A percentile compares a stretch with the other conserved stretches of the same genome.
Evolutionary conservation across 2,113 vertebrate genomes (phyloP).

Genomic region (Anser brachyrhynchus): DNA sequence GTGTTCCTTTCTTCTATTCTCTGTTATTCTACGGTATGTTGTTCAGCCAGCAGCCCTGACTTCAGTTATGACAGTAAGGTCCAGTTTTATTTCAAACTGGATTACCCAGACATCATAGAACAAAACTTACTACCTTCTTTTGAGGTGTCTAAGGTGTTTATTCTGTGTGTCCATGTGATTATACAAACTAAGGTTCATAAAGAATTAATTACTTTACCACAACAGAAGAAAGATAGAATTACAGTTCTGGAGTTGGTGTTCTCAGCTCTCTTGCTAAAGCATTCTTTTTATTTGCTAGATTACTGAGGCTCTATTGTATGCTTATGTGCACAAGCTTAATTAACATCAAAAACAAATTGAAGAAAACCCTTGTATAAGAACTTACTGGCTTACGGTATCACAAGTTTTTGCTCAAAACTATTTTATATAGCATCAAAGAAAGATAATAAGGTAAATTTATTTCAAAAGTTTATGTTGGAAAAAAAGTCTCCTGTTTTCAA

Average conservation of each 20-base stretch:
- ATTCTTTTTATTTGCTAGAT: neutral
- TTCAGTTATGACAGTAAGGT: neutral
- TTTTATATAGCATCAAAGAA: neutral
- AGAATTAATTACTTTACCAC: neutral
- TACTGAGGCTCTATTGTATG: neutral
- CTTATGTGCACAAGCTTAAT: neutral
- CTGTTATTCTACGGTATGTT: neutral
- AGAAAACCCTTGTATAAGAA: neutral
- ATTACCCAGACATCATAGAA: accelerated
- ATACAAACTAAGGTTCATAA: neutral
- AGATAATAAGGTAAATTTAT: neutral
- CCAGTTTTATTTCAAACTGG: neutral
- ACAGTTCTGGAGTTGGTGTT: neutral
- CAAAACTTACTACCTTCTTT: neutral
- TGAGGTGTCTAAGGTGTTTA: neutral
- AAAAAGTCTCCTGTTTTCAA: neutral
- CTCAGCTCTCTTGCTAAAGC: neutral
- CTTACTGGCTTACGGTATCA: neutral
- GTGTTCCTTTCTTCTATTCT: neutral
- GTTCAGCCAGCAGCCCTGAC: neutral
- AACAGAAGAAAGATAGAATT: neutral
- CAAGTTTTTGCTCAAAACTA: neutral
- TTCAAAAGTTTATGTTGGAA: neutral
- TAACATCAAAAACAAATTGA: accelerated
- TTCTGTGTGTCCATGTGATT: neutral